phyloP scores from a whole-genome alignment of 2,113 vertebrate species.

The Desmodus rotundus region DNA sequence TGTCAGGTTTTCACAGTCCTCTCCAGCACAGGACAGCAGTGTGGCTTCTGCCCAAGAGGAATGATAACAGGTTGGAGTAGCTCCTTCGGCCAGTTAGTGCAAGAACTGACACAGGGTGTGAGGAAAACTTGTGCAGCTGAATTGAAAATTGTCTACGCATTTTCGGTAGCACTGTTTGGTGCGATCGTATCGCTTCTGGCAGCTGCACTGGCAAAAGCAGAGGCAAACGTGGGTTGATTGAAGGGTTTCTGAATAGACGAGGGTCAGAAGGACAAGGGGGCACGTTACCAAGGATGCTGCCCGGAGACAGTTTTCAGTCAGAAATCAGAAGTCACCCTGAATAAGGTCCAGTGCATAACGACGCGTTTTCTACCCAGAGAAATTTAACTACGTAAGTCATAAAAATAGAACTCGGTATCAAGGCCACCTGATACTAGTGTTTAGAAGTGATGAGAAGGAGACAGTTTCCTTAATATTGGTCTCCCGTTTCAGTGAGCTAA shows the following conservation, averaged over 20 bases:
- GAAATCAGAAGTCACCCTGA: conserved; percentile 10
- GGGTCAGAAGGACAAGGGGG: background rate
- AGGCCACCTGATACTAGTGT: background rate
- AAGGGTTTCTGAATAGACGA: background rate
- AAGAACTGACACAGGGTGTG: background rate
- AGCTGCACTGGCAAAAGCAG: background rate
- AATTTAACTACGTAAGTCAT: background rate
- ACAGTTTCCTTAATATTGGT: background rate
- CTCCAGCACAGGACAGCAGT: background rate
- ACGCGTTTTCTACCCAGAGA: background rate
- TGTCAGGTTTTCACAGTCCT: too few relatives aligned
- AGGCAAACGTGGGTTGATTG: background rate
- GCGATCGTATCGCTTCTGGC: background rate
- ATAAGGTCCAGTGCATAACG: background rate
- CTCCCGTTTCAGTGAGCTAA: conserved; percentile 52
- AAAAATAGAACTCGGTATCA: conserved; percentile 28
- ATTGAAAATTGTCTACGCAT: background rate
- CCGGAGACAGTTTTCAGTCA: background rate
- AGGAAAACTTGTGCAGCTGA: background rate
- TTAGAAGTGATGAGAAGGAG: conserved; percentile 11
- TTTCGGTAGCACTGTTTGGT: background rate
- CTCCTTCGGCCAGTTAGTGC: background rate
- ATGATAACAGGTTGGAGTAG: background rate
- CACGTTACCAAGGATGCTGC: background rate
- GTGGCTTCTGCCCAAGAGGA: background rate